Evolutionary conservation across 2,113 vertebrate genomes (phyloP), one percentile per base, ranked within the genome.

Genomic region (Petroica traversi): DNA sequence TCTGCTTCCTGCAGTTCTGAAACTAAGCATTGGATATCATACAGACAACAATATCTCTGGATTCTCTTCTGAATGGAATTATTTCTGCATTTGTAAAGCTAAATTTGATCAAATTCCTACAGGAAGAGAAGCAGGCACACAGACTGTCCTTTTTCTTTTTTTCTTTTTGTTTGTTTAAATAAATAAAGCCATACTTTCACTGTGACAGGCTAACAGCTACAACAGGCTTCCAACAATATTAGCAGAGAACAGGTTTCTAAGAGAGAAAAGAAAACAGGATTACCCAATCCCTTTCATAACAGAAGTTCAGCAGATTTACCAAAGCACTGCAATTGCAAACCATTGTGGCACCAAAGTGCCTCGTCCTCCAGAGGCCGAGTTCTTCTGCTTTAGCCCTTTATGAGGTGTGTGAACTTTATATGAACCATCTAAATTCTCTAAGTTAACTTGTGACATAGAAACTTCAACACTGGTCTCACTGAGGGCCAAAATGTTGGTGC

Each of bases 51-150:
- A 36, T 51, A 78, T 54, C 45, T 84, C 83, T 86, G 72, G 33
- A 38, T 95, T 91, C 13, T 66, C 67, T 91, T 82, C 69, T 82
- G 48, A 89, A 77, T 89, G 73, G 95, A 92, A 92, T 93, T 96
- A 91, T 87, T 91, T 94, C 66, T 76, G 84, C 57, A 91, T 95
- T 95, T 95, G 40, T 92, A 94, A 89, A 92, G 58, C 57, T 87
- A 92, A 95, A 97, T 94, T 95, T 92, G 89, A 94, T 95, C 87
- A 95, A 69, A 85, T 89, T 89, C 66, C 58, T 76, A 62, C 29
- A 85, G 46, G 91, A 97, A 88, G 43, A 94, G 79, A 92, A 84
- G 52, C 92, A 96, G 89, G 78, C 74, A 64, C 26, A 69, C 63
- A 77, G 85, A 24, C 10, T 92, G 1, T 34, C 7, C 40, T 43